Conservation (phyloP, 2,888 invertebrate species). For the Catonia carolina region DNA sequence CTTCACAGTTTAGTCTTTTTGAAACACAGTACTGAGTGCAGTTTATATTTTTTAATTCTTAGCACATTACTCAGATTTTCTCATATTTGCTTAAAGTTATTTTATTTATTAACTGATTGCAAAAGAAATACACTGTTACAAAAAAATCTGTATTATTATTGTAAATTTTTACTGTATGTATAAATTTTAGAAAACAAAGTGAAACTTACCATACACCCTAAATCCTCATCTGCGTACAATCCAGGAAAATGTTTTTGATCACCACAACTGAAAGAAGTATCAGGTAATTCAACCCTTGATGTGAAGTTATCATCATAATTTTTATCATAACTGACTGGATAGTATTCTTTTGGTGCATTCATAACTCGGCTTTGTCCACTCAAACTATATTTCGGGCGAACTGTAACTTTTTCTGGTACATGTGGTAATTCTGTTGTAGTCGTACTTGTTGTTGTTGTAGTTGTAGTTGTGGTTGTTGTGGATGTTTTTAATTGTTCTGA, state of each 20-base stretch:
- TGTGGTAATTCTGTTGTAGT: constrained; percentile 34
- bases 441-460: constrained; percentile 43
- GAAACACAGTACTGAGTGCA: too few relatives aligned
- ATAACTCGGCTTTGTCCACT: constrained; percentile 58
- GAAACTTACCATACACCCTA: constrained; percentile 77
- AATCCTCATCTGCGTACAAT: constrained; percentile 76
- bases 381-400: constrained; percentile 38
- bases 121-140: too few relatives aligned
- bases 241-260: constrained; percentile 89
- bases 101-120: too few relatives aligned
- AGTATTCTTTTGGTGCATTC: constrained; percentile 85
- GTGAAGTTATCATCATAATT: constrained; percentile 74
- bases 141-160: too few relatives aligned
- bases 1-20: too few relatives aligned
- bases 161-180: too few relatives aligned
- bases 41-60: too few relatives aligned
- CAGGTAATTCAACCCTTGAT: constrained; percentile 75
- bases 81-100: too few relatives aligned
- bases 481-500: constrained; percentile 27
- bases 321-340: constrained; percentile 81
- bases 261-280: constrained; percentile 76
- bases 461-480: constrained; percentile 44
- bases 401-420: constrained; percentile 36
- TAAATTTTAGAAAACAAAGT: too few relatives aligned
- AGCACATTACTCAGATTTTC: too few relatives aligned